Base-by-base conservation (phyloP, 2,888 invertebrate genomes). In the Fabriciana adippe region DNA sequence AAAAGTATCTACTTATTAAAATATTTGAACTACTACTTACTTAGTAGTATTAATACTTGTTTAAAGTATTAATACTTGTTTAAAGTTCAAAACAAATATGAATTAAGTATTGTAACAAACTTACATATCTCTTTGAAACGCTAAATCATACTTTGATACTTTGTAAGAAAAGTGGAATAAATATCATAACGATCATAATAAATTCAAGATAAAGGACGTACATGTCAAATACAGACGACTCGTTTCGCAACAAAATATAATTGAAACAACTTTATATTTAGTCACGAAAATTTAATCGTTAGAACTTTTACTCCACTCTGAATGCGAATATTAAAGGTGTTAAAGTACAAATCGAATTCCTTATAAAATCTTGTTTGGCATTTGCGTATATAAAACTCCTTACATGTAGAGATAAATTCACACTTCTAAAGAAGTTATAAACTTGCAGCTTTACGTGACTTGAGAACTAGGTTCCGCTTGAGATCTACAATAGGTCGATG, bases 251-350 rank as follows among this genome's bases (percentile, higher is more conserved):
- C 60, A n/a, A n/a, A 51, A 16, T 60, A 35, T 60, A 35, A 60
- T 51, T 60, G 60, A 50, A 31, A 51, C 31, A 60, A 51, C 35
- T 60, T 60, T 48, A 45, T 16, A 11, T 50, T 16, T n/a, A 57
- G 47, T 21, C 26, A n/a, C 1, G 26, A 47, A 26, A 45, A 51
- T 51, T 51, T 16, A 13, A 51, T 50, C 48, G 14, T 16, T 18
- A 18, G 31, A 6, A 51, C 26, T 60, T 16, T 35, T 13, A 31
- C 16, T 60, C 47, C 31, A 16, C 18, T 45, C 45, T 21, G n/a
- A 35, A 60, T 35, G 51, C 13, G 60, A 60, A 51, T 35, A 60
- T 60, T 50, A 60, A 60, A 50, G n/a, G 48, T 50, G 50, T 50
- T 60, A 35, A 35, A 51, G 50, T 50, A 51, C 50, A 60, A 31